Evolutionary conservation across 2,888 invertebrate species (phyloP), one percentile per base, ranked within the genome.

Genomic region (Lysandra coridon): DNA sequence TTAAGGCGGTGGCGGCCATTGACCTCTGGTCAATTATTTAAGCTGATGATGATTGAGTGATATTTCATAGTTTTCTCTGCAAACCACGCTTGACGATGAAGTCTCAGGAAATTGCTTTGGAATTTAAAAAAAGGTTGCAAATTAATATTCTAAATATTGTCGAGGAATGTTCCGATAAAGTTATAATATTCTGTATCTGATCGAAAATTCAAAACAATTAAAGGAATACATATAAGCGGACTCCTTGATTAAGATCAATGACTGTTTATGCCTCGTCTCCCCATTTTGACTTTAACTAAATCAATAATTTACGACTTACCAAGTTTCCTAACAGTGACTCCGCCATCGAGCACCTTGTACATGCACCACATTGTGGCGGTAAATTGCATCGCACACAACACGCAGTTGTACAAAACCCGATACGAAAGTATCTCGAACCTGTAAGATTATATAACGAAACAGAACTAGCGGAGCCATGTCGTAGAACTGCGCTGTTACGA

Each of bases 331-430:
- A 88, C 83, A 14, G 82, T 79, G 4, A 85, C 37, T 3, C 82
- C 74, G 1, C 80, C 80, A 0, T 30, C 83, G 2, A 83, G 79
- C 0, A 88, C 53, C 17, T 80, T 82, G 73, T 85, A 81, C 0
- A 88, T 3, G 77, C 84, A 84, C 1, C 88, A 74, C 1, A 79
- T 4, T 0, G 85, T 78, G 3, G 81, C 83, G 2, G 83, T 37
- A 0, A 80, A 76, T 79, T 89, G 88, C 17, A 80, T 78, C 1
- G 82, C 10, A 1, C 85, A 85, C 44, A 87, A 80, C 0, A 83
- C 2, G 0, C 4, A 37, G 14, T 60, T 60, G 74, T 79, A 79
- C 1, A 60, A 10, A n/a, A 79, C 4, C 5, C 60, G 73, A 4
- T 73, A 44, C 14, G 73, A 79, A 12, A 57, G 40, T 12, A 60